Conservation (phyloP, 2,797 vertebrate species). For the Urosaurus nigricauda region DNA sequence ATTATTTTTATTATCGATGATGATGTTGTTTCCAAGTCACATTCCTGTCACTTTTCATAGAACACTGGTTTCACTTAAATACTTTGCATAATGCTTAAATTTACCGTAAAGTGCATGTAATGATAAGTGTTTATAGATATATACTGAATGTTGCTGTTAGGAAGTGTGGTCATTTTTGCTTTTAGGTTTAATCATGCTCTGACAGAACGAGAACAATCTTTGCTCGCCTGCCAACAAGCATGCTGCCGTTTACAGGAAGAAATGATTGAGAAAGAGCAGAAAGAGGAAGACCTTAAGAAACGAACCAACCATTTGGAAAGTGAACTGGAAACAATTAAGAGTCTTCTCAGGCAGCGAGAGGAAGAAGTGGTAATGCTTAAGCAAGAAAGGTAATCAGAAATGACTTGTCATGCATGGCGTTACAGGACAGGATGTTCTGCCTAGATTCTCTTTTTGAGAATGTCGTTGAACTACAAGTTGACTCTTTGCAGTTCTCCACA, state of each 20-base stretch:
- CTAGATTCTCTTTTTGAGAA: constrained; percentile 2
- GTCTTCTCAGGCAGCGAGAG: constrained; percentile 77
- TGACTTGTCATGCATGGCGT: not conserved
- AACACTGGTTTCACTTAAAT: not conserved
- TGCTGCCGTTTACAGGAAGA: constrained; percentile 85
- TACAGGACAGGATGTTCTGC: not conserved
- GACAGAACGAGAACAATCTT: constrained; percentile 85
- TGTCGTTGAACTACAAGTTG: not conserved
- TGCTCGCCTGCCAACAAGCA: constrained; percentile 84
- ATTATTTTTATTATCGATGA: not conserved
- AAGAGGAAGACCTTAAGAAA: constrained; percentile 81
- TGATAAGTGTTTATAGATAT: not conserved
- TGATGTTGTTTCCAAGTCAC: not conserved
- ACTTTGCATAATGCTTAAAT: constrained; percentile 25
- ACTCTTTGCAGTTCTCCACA: not conserved
- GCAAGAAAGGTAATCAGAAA: constrained; percentile 82
- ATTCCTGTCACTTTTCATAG: not conserved
- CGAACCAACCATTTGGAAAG: constrained; percentile 76
- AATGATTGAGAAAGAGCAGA: constrained; percentile 81
- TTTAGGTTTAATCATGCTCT: constrained; percentile 84
- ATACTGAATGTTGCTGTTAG: not conserved
- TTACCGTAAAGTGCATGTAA: constrained; percentile 6
- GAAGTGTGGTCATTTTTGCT: constrained; percentile 32
- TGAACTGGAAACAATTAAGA: constrained; percentile 80
- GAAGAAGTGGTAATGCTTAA: constrained; percentile 81